Percentiles rank a stretch among this genome's conserved stretches.
phyloP scores from a whole-genome alignment of 2,113 vertebrate genomes.

The Muscicapa adusta region DNA sequence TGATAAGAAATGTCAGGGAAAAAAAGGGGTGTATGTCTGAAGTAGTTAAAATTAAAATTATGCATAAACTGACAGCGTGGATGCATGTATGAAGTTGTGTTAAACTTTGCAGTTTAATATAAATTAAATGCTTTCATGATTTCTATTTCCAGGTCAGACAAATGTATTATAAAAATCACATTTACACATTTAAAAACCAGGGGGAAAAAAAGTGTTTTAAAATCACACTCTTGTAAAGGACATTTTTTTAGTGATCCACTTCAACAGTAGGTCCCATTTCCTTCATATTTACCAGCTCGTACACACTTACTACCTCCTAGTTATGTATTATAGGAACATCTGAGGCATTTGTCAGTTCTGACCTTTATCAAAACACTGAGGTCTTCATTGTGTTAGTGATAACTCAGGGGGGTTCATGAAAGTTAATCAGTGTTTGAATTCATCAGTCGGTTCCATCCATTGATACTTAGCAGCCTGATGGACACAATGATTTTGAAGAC shows the following conservation, averaged over 20 bases:
- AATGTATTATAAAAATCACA: not conserved
- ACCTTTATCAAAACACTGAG: not conserved
- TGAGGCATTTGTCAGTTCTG: not conserved
- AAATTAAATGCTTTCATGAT: not conserved
- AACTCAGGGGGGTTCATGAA: not conserved
- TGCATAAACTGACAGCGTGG: not conserved
- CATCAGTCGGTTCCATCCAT: not conserved
- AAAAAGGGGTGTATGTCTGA: not conserved
- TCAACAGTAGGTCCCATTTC: not conserved
- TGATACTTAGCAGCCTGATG: not conserved
- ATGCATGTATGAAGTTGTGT: not conserved
- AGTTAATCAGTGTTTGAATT: not conserved
- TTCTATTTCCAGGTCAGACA: not conserved
- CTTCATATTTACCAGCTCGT: not conserved
- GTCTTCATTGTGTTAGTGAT: not conserved
- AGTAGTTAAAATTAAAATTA: not conserved
- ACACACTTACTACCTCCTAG: not conserved
- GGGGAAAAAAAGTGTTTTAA: not conserved
- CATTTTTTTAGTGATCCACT: not conserved
- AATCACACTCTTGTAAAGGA: not conserved
- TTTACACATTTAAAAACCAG: not conserved
- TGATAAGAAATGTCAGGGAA: not conserved
- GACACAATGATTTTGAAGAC: not conserved
- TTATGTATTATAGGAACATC: not conserved
- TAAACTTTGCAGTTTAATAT: not conserved